Evolutionary conservation across 2,113 vertebrate species (phyloP).

Genomic region (Entelurus aequoreus): DNA sequence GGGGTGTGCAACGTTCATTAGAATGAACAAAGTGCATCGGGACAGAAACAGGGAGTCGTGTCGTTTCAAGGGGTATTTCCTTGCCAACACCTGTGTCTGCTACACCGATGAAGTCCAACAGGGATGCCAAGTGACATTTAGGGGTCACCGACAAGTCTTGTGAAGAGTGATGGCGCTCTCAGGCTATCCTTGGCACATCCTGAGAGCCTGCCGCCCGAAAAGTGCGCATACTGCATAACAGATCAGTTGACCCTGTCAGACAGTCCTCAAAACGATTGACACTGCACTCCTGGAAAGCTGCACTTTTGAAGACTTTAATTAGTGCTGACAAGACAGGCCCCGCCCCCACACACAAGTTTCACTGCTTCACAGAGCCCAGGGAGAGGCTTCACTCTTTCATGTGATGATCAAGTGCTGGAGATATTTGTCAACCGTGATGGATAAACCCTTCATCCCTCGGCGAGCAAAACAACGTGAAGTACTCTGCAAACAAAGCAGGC

Average conservation of each 20-base stretch:
- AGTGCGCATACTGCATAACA: constrained; percentile 59
- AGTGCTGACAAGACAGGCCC: constrained; percentile 61
- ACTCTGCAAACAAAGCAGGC: constrained; percentile 18
- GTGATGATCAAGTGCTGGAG: constrained; percentile 30
- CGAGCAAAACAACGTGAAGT: constrained; percentile 23
- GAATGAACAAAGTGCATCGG: no score
- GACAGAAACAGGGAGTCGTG: not conserved
- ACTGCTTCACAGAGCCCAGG: constrained; percentile 18
- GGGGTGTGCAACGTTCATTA: no score
- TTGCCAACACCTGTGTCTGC: constrained; percentile 2
- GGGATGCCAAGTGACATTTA: constrained; percentile 33
- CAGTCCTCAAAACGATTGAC: constrained; percentile 53
- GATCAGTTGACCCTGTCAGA: constrained; percentile 58
- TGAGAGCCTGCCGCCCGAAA: constrained; percentile 33
- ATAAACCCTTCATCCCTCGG: constrained; percentile 13
- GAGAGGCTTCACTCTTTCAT: constrained; percentile 33
- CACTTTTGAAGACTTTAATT: constrained; percentile 28
- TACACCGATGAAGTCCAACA: constrained; percentile 14
- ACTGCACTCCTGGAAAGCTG: constrained; percentile 39
- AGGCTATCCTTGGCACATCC: constrained; percentile 40
- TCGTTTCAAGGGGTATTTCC: not conserved
- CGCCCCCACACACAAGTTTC: constrained; percentile 20
- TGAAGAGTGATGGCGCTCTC: constrained; percentile 25
- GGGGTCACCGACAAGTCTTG: constrained; percentile 39
- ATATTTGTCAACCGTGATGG: constrained; percentile 28